phyloP scores from a whole-genome alignment of 1,140 invertebrate species.

The Anoplophora glabripennis region DNA sequence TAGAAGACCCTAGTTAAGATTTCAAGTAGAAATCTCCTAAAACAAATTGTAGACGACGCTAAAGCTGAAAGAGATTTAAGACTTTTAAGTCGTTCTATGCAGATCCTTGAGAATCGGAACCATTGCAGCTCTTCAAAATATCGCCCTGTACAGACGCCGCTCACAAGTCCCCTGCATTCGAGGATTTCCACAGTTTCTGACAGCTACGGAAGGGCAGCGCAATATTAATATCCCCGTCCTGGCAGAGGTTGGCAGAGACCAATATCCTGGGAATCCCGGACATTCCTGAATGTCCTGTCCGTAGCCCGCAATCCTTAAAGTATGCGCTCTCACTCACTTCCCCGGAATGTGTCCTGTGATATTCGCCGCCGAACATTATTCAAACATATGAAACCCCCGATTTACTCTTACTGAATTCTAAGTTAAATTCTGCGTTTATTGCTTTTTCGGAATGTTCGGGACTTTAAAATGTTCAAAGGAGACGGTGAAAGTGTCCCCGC shows the following conservation, averaged over 20 bases:
- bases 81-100: too few relatives aligned
- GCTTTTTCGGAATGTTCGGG: constrained; percentile 7
- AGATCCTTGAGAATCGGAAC: too few relatives aligned
- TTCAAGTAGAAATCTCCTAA: too few relatives aligned
- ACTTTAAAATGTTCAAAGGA: not conserved
- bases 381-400: constrained; percentile 28
- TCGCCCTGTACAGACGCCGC: too few relatives aligned
- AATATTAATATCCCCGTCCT: constrained; percentile 27
- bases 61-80: too few relatives aligned
- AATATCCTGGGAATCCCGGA: constrained; percentile 36
- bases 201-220: not conserved
- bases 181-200: too few relatives aligned
- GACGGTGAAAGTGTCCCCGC: too few relatives aligned
- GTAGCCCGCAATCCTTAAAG: constrained; percentile 30
- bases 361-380: constrained; percentile 29
- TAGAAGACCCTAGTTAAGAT: too few relatives aligned
- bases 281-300: constrained; percentile 34
- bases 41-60: too few relatives aligned
- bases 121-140: too few relatives aligned
- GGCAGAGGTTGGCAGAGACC: constrained; percentile 28
- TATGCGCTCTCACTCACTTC: constrained; percentile 23
- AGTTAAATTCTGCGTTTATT: constrained; percentile 14
- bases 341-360: constrained; percentile 32
- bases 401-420: constrained; percentile 26
- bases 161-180: too few relatives aligned